Conservation (phyloP, 2,888 invertebrate species). For the Tachystola acroxantha region DNA sequence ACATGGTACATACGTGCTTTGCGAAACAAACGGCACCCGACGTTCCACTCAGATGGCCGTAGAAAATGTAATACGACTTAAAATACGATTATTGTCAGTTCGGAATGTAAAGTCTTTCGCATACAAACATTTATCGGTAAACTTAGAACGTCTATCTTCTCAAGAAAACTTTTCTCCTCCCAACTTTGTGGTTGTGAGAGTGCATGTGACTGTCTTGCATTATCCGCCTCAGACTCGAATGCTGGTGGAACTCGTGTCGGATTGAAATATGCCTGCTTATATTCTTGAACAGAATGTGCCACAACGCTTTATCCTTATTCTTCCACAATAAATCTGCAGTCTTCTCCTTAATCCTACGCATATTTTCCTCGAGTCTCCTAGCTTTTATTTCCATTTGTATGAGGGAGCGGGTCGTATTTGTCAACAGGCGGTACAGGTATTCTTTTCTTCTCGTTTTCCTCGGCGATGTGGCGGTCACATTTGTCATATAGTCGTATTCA, state of each 20-base stretch:
- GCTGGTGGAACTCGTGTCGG: conserved; percentile 71
- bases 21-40: conserved; percentile 24
- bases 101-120: conserved; percentile 32
- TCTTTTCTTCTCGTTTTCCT: conserved; percentile 67
- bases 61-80: conserved; percentile 25
- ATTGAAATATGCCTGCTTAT: conserved; percentile 73
- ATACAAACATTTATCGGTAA: conserved; percentile 14
- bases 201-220: conserved; percentile 59
- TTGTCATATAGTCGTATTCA: conserved; percentile 56
- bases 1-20: conserved; percentile 55
- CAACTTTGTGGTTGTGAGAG: conserved; percentile 36
- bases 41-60: conserved; percentile 24
- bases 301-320: conserved; percentile 73
- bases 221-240: conserved; percentile 64
- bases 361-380: conserved; percentile 75
- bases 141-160: conserved; percentile 26
- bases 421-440: conserved; percentile 74
- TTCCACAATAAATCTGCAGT: conserved; percentile 77
- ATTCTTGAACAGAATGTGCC: conserved; percentile 76
- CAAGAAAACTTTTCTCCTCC: conserved; percentile 47
- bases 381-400: conserved; percentile 79
- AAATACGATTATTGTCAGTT: conserved; percentile 50
- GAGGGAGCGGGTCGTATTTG: conserved; percentile 76
- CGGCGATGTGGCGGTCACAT: conserved; percentile 52
- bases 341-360: conserved; percentile 77